These are phyloP conservation scores for Tragelaphus imberbis DNA, from an alignment of 2,113 vertebrate genomes.

Conservation along the genomic window DNA sequence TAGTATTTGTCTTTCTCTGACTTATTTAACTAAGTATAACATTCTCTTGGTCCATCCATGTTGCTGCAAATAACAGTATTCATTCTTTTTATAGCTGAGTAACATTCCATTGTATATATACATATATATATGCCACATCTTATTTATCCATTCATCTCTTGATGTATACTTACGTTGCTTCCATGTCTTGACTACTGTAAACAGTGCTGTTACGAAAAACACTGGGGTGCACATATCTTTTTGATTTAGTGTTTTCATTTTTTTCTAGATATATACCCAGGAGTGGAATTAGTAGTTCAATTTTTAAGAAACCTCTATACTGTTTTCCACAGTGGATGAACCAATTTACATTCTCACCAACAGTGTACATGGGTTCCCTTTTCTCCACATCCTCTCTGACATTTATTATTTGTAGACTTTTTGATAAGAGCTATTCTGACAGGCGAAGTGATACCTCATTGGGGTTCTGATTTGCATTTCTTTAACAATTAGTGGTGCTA, in stretches of 20 bases:
- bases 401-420: neutral
- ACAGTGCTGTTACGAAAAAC: neutral
- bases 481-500: neutral
- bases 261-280: neutral
- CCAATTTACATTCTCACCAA: neutral
- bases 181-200: neutral
- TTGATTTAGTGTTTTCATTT: neutral
- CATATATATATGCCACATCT: neutral
- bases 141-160: neutral
- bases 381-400: neutral
- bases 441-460: neutral
- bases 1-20: neutral
- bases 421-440: neutral
- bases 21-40: neutral
- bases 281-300: neutral
- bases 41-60: neutral
- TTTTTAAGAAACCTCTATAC: neutral
- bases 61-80: neutral
- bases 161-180: neutral
- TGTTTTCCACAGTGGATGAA: neutral
- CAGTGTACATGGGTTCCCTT: neutral
- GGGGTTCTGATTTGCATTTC: neutral
- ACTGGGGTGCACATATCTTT: neutral
- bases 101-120: neutral
- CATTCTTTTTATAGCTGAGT: neutral